Percentiles rank a stretch among this genome's conserved stretches.
Evolutionary conservation across 2,113 vertebrate species (phyloP).

Genomic region (Fukomys damarensis): DNA sequence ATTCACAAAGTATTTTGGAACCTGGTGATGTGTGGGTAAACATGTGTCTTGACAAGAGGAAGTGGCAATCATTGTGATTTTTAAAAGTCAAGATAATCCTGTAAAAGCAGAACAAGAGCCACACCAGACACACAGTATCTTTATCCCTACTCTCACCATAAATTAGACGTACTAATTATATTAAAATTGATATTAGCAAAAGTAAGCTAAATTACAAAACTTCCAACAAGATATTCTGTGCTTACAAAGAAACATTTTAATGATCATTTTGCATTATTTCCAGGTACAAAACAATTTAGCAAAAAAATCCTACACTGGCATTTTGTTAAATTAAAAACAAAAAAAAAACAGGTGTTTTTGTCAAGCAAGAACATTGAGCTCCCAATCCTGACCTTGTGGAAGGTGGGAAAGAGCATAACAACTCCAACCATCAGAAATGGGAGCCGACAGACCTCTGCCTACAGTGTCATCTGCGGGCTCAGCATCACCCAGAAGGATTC

Average conservation of each 20-base stretch:
- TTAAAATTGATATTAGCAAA: not conserved
- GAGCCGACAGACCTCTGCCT: not conserved
- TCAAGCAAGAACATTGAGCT: not conserved
- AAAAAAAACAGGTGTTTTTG: not conserved
- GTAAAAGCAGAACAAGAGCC: not conserved
- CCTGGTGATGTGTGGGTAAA: not conserved
- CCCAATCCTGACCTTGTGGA: not conserved
- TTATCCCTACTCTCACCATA: not conserved
- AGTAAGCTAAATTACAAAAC: not conserved
- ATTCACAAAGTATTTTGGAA: not conserved
- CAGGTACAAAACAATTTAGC: not conserved
- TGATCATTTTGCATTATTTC: not conserved
- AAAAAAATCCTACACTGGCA: not conserved
- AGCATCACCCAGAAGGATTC: not conserved
- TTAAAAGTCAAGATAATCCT: constrained; percentile 24
- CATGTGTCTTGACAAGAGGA: not conserved
- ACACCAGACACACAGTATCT: not conserved
- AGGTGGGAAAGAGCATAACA: not conserved
- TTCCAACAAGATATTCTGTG: not conserved
- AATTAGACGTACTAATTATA: constrained; percentile 22
- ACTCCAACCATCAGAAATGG: not conserved
- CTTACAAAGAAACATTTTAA: not conserved
- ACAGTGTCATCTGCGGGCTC: not conserved
- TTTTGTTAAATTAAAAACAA: not conserved
- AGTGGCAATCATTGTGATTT: not conserved